A percentile compares a stretch with the other conserved stretches of the same genome.
phyloP scores from a whole-genome alignment of 1,140 invertebrate species.

The Bradysia coprophila region DNA sequence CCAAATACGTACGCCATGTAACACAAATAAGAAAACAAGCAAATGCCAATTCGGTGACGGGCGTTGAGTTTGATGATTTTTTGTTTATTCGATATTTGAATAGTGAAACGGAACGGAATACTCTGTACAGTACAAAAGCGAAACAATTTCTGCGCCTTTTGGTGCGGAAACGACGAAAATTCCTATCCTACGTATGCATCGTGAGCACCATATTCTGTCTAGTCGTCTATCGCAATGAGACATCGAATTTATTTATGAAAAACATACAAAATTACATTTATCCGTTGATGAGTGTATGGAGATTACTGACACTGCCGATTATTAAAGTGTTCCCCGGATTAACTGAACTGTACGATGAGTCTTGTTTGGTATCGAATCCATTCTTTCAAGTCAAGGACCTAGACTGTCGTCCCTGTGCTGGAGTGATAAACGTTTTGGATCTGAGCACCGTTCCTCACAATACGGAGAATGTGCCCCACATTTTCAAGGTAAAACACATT shows the following conservation, averaged over 20 bases:
- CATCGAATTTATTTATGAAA: constrained; percentile 21
- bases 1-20: too few species aligned
- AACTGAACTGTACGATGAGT: constrained; percentile 48
- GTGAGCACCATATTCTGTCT: too few species aligned
- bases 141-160: too few species aligned
- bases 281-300: constrained; percentile 28
- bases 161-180: too few species aligned
- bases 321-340: constrained; percentile 26
- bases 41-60: too few species aligned
- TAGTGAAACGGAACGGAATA: too few species aligned
- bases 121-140: too few species aligned
- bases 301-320: constrained; percentile 27
- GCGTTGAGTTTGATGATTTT: too few species aligned
- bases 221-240: background rate
- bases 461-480: background rate
- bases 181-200: too few species aligned
- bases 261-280: constrained; percentile 29
- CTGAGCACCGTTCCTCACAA: constrained; percentile 1
- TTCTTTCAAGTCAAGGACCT: constrained; percentile 43
- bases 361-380: constrained; percentile 49
- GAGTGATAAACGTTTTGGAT: constrained; percentile 30
- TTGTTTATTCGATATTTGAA: too few species aligned
- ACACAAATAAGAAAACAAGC: too few species aligned
- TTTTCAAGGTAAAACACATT: background rate
- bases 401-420: constrained; percentile 48